These are phyloP conservation scores for Crossocerus cetratus DNA, from an alignment of 2,888 invertebrate genomes.

Conservation along the genomic window DNA sequence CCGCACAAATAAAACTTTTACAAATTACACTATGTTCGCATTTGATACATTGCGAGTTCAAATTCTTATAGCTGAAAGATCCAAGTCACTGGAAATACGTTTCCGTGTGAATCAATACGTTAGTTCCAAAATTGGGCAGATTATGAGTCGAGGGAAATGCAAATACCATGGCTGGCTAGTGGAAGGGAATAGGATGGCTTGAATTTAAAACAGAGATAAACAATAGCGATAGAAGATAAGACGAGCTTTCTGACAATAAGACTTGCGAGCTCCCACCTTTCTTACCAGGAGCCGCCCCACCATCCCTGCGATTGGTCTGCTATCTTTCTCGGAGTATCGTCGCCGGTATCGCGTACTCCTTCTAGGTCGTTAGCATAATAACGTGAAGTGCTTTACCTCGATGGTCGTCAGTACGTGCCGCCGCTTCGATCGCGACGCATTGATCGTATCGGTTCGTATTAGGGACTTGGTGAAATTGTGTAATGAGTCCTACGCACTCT, in stretches of 20 bases:
- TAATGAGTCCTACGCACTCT: slow-evolving; percentile 17
- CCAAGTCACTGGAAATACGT: too few relatives aligned
- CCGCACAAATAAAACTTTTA: too few relatives aligned
- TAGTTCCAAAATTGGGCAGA: too few relatives aligned
- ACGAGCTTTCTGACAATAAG: slow-evolving; percentile 14
- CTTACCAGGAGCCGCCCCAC: slow-evolving; percentile 17
- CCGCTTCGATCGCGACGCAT: slow-evolving; percentile 64
- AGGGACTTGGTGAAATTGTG: slow-evolving; percentile 40
- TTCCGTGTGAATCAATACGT: too few relatives aligned
- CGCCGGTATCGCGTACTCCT: slow-evolving; percentile 30
- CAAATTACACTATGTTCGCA: too few relatives aligned
- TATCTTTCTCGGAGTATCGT: slow-evolving; percentile 12
- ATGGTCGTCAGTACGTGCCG: slow-evolving; percentile 70
- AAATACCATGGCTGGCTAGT: slow-evolving; percentile 2
- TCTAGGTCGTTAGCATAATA: slow-evolving; percentile 73
- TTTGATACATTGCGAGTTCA: too few relatives aligned
- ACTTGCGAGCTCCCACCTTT: slow-evolving; percentile 15
- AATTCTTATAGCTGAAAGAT: too few relatives aligned
- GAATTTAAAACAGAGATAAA: slow-evolving; percentile 13
- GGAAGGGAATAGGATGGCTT: background rate
- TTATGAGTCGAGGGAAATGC: background rate
- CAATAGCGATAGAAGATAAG: slow-evolving; percentile 21
- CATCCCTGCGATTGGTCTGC: slow-evolving; percentile 3
- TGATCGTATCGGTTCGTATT: slow-evolving; percentile 58
- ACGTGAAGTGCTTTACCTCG: slow-evolving; percentile 69